phyloP scores from a whole-genome alignment of 1,140 invertebrate genomes.

The Eufriesea mexicana region DNA sequence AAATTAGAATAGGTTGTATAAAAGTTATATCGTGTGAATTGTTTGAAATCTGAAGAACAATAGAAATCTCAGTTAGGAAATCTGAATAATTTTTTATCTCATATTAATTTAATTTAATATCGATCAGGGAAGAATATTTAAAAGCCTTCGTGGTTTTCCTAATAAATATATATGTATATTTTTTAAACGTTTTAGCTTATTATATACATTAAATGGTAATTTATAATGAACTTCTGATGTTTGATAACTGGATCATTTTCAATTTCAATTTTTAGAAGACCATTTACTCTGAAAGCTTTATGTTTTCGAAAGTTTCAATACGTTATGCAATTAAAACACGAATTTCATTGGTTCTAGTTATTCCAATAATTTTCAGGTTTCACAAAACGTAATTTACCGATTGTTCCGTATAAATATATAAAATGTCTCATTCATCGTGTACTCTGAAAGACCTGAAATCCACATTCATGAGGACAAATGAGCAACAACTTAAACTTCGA shows the following conservation, averaged over 20 bases:
- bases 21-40: no score
- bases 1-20: no score
- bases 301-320: neutral
- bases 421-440: neutral
- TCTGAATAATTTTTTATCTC: neutral
- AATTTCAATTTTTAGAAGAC: neutral
- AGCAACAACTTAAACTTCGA: neutral
- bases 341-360: neutral
- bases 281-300: neutral
- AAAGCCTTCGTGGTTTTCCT: neutral
- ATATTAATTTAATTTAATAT: neutral
- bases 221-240: neutral
- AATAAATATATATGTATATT: neutral
- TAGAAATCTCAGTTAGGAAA: neutral
- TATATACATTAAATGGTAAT: conserved; percentile 3
- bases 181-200: neutral
- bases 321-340: neutral
- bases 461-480: neutral
- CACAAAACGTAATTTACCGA: neutral
- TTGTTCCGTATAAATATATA: neutral
- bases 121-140: neutral
- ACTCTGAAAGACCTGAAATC: neutral
- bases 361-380: neutral
- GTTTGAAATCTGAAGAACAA: neutral
- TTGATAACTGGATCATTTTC: neutral